Percentiles rank a stretch among this genome's conserved stretches.
phyloP scores from a whole-genome alignment of 2,888 invertebrate genomes.

The Phaedon cochleariae region DNA sequence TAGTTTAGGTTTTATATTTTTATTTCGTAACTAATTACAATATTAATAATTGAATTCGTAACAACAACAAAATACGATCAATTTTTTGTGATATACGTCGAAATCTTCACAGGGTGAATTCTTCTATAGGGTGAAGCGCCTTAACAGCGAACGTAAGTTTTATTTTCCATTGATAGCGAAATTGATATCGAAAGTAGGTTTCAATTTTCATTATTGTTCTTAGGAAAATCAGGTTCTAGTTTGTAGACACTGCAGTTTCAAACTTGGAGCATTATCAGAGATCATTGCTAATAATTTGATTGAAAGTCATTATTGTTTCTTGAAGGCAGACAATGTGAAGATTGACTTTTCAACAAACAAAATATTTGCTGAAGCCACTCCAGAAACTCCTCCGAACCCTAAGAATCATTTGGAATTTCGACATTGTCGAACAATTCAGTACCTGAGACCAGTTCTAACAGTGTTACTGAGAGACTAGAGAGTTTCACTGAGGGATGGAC shows the following conservation, averaged over 20 bases:
- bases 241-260: neutral
- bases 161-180: too few relatives aligned
- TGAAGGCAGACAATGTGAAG: neutral
- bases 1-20: too few relatives aligned
- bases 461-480: neutral
- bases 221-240: slow-evolving; percentile 11
- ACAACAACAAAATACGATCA: too few relatives aligned
- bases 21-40: too few relatives aligned
- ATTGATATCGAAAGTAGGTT: too few relatives aligned
- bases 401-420: slow-evolving; percentile 1
- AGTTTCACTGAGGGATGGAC: neutral
- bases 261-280: slow-evolving; percentile 3
- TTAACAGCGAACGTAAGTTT: too few relatives aligned
- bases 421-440: neutral
- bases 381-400: neutral
- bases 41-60: too few relatives aligned
- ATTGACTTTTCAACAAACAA: neutral
- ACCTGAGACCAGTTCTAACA: neutral
- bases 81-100: too few relatives aligned
- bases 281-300: slow-evolving; percentile 8
- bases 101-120: too few relatives aligned
- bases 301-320: slow-evolving; percentile 3
- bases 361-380: slow-evolving; percentile 2
- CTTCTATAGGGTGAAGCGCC: too few relatives aligned
- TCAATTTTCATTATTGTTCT: slow-evolving; percentile 8